Conservation (phyloP, 2,888 invertebrate genomes). For the Phengaris arion region DNA sequence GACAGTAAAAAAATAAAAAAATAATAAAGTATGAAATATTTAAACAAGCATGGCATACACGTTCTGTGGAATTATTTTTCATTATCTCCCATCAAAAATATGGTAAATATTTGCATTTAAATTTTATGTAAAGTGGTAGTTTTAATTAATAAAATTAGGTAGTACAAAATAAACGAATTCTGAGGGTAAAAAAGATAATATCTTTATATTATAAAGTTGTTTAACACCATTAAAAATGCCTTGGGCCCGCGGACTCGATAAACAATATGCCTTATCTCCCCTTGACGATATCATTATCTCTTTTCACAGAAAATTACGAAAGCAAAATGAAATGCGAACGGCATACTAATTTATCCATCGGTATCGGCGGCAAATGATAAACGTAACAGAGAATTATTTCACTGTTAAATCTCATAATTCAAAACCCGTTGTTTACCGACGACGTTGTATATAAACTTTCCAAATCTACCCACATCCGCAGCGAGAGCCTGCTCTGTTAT, state of each 20-base stretch:
- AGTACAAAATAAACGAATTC: not conserved
- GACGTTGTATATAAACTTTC: conserved; percentile 63
- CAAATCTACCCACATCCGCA: conserved; percentile 74
- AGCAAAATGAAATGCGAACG: conserved; percentile 63
- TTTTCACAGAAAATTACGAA: conserved; percentile 70
- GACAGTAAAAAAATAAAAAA: not conserved
- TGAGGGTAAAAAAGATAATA: conserved; percentile 22
- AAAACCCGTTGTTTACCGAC: conserved; percentile 66
- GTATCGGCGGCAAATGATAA: conserved; percentile 53
- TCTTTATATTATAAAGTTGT: conserved; percentile 49
- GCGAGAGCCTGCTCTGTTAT: conserved; percentile 74
- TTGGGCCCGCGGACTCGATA: conserved; percentile 61
- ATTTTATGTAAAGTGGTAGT: conserved; percentile 5
- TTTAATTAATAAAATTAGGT: conserved; percentile 13
- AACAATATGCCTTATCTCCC: conserved; percentile 72
- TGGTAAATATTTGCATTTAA: conserved; percentile 11
- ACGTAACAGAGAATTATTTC: conserved; percentile 59
- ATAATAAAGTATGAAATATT: not conserved
- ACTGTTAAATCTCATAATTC: conserved; percentile 73
- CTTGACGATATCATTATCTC: conserved; percentile 75
- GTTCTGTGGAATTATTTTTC: not conserved
- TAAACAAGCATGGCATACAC: not conserved
- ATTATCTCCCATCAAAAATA: conserved; percentile 4
- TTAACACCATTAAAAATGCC: conserved; percentile 54
- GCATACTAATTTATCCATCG: conserved; percentile 73